Evolutionary conservation across 2,797 vertebrate species (phyloP).

Genomic region (Pseudochirops cupreus): DNA sequence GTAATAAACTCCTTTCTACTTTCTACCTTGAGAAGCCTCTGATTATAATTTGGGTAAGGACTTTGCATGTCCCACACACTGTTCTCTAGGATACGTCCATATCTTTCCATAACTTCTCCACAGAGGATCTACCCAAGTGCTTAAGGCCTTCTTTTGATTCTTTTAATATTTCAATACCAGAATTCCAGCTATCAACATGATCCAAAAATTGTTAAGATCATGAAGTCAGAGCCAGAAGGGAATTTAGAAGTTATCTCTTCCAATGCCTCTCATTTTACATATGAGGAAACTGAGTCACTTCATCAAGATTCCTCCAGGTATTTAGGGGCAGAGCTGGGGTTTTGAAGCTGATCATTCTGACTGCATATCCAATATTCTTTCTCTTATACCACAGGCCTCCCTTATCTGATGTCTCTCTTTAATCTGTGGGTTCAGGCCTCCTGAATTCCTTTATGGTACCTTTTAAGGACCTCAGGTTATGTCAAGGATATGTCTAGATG

Average conservation of each 20-base stretch:
- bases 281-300: background rate
- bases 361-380: background rate
- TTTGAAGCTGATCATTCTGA: background rate
- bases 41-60: no score
- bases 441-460: background rate
- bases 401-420: background rate
- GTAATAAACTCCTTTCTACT: no score
- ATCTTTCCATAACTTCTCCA: background rate
- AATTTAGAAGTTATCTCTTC: background rate
- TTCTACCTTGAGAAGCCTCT: no score
- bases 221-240: background rate
- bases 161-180: background rate
- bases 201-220: background rate
- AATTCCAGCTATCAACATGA: background rate
- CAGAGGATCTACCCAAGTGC: background rate
- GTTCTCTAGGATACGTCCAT: background rate
- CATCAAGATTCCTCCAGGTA: background rate
- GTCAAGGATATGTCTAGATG: background rate
- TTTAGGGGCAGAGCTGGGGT: background rate
- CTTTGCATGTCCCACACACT: no score
- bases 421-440: background rate
- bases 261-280: background rate
- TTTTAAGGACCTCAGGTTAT: background rate
- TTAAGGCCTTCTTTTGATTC: background rate
- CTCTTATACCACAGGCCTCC: background rate